These are phyloP conservation scores for Takifugu rubripes DNA, from an alignment of 2,797 vertebrate genomes.

Conservation along the genomic window DNA sequence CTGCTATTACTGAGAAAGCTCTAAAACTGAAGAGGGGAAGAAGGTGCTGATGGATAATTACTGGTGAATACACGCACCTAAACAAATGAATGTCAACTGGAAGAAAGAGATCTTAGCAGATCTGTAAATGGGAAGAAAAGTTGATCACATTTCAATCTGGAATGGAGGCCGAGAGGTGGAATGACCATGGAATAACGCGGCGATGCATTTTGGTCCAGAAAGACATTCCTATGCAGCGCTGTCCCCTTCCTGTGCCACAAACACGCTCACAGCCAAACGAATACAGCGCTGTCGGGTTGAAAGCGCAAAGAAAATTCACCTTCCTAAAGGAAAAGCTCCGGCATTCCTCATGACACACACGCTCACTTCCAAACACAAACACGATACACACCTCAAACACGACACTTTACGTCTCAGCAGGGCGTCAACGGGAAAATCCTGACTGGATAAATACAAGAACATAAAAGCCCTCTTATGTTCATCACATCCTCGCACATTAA, in stretches of 20 bases:
- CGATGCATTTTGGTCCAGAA: slow-evolving; percentile 8
- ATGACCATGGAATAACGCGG: slow-evolving; percentile 13
- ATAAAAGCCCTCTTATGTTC: slow-evolving; percentile 36
- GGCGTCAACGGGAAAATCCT: slow-evolving; percentile 45
- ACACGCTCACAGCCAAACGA: slow-evolving; percentile 5
- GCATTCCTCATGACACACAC: slow-evolving; percentile 36
- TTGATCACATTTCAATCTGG: slow-evolving; percentile 25
- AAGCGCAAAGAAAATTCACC: slow-evolving; percentile 30
- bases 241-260: not conserved
- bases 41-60: slow-evolving; percentile 39
- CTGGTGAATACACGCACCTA: slow-evolving; percentile 38
- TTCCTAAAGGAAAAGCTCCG: slow-evolving; percentile 14
- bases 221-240: slow-evolving; percentile 20
- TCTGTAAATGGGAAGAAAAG: slow-evolving; percentile 16
- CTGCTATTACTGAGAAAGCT: slow-evolving; percentile 10
- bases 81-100: slow-evolving; percentile 10
- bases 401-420: slow-evolving; percentile 68
- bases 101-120: slow-evolving; percentile 18
- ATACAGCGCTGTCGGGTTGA: slow-evolving; percentile 26
- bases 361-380: slow-evolving; percentile 54
- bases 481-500: slow-evolving; percentile 4
- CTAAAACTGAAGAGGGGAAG: slow-evolving; percentile 31
- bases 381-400: slow-evolving; percentile 62
- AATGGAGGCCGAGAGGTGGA: slow-evolving; percentile 30
- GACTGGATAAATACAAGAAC: slow-evolving; percentile 18